phyloP scores from a whole-genome alignment of 1,140 invertebrate species.

The Cyrtorhinus lividipennis region DNA sequence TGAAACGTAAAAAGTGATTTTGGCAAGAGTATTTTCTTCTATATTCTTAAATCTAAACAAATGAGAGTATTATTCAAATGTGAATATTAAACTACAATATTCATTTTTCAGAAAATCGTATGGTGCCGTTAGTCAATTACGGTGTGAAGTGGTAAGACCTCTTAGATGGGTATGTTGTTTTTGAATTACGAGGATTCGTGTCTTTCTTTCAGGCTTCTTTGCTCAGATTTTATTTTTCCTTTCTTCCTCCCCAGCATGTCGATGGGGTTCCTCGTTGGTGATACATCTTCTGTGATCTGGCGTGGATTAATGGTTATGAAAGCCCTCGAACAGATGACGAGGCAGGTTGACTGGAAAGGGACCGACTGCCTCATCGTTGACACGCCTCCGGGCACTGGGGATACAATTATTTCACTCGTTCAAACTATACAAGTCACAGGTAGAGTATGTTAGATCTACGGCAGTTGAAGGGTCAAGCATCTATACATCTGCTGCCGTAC shows the following conservation, averaged over 20 bases:
- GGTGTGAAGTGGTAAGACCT: constrained; percentile 88
- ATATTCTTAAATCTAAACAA: no score
- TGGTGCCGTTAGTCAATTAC: constrained; percentile 77
- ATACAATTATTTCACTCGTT: constrained; percentile 71
- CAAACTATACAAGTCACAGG: constrained; percentile 76
- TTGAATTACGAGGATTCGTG: no score
- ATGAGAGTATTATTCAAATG: no score
- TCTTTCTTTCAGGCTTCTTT: neutral
- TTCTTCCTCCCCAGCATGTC: no score
- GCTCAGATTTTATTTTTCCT: no score
- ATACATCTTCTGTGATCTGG: constrained; percentile 71
- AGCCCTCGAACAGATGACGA: constrained; percentile 66
- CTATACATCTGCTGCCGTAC: neutral
- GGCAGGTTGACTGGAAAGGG: constrained; percentile 65
- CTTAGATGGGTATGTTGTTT: no score
- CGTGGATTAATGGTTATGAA: constrained; percentile 89
- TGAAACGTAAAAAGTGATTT: no score
- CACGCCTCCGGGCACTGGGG: constrained; percentile 83
- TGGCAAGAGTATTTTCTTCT: no score
- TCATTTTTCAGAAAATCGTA: constrained; percentile 45
- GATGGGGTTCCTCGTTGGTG: constrained; percentile 73
- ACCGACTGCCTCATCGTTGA: constrained; percentile 73
- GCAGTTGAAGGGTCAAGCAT: neutral
- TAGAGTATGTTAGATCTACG: constrained; percentile 27
- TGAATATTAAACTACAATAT: neutral